Evolutionary conservation across 2,113 vertebrate genomes (phyloP), one percentile per base, ranked within the genome.

Genomic region (Nyctibius bracteatus): DNA sequence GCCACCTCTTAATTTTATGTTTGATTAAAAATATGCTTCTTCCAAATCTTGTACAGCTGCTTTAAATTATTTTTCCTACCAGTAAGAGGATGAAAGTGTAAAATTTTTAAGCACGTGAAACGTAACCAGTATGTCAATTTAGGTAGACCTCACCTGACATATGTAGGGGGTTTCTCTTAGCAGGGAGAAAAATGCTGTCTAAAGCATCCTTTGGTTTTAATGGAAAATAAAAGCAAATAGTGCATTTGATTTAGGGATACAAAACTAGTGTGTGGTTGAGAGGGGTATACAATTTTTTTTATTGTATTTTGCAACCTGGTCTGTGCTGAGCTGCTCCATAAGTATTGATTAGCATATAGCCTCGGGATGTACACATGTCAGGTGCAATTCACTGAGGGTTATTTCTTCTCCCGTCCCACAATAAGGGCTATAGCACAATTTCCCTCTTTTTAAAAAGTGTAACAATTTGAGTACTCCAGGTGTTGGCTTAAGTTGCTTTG

Each of bases 301-400:
- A 24, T 82, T 55, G 35, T 31, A 2, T 86, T 95, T 91, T 82
- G 68, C 73, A 39, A 8, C 58, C 49, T 51, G 46, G 22, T 65
- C 23, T 85, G 19, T 85, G 86, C 66, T 65, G 88, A 82, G 86
- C 77, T 85, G 62, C 94, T 95, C 51, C 19, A 30, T 81, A n/a
- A 61, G 80, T 95, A 87, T 90, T 87, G 94, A 92, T 88, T 81
- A 93, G 80, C 35, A 3, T 71, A 28, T 90, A 88, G 95, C 92
- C 90, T 81, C 22, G 0, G 87, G 94, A 81, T 52, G 44, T 93
- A 86, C 77, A 86, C 77, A 5, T 89, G 87, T 88, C 73, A 65
- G 77, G 78, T 91, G 61, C 86, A 80, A 44, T 94, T 94, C 88
- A 72, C 81, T 51, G 46, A 70, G 83, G 83, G 86, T 93, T 77